Evolutionary conservation across 1,140 invertebrate genomes (phyloP), one percentile per base, ranked within the genome.

Genomic region (Dendroctonus valens): DNA sequence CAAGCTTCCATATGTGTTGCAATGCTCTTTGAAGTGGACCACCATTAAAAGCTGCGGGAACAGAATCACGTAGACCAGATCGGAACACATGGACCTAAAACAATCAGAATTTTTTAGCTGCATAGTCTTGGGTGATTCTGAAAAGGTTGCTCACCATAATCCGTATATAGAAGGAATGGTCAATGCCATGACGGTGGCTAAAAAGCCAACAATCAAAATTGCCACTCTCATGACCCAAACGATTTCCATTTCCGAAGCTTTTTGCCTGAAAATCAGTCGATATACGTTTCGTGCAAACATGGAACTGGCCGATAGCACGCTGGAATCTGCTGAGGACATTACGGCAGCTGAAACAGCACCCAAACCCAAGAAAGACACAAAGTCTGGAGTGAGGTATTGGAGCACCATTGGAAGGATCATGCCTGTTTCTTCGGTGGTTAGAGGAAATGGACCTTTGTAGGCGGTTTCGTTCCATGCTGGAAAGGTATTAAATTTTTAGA

Each of bases 251-350:
- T 97, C 94, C 51, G 92, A 95, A 39, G 94, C 94, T 79, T 90
- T 88, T 81, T 96, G 94, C 69, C 95, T 83, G 81, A 98, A 96
- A 76, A 98, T 94, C 74, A 97, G 85, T 81, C 94, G 96, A 85
- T 98, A 98, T 65, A 99, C 92, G 79, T 99, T 99, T 76, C 95
- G 87, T 58, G 97, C 95, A 79, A 98, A 99, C 96, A 99, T 98
- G 12, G 95, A 97, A 68, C 93, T 93, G 3, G 97, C 96, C 12
- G 94, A 97, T 7, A 99, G 84, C 38, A 99, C 93, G 67, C 95
- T 97, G 44, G 96, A 98, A 79, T 99, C 97, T 0, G 96, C 96
- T 3, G 96, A 98, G 39, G 95, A 98, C 96, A 98, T 98, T 38
- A 98, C 96, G 8, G 96, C 96, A 4, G 96, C 96, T 0, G 95